Evolutionary conservation across 2,888 invertebrate genomes (phyloP).

Genomic region (Geophilus truncorum): DNA sequence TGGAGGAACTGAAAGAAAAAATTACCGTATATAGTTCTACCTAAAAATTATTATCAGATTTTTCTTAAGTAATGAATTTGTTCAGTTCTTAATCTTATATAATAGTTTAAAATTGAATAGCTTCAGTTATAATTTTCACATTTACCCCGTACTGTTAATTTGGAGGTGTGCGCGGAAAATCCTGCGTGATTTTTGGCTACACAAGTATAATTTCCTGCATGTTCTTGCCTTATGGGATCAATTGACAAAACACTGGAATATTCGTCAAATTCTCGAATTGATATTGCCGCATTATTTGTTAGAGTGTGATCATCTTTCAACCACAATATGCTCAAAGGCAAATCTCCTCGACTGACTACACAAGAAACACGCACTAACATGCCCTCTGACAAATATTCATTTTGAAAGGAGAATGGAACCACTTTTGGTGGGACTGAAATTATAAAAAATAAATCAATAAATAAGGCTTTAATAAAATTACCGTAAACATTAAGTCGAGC

Average conservation of each 20-base stretch:
- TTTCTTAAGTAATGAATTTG: no score
- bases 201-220: conserved; percentile 35
- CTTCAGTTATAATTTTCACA: no score
- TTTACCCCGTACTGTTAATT: conserved; percentile 35
- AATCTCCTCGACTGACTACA: conserved; percentile 35
- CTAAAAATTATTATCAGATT: no score
- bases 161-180: conserved; percentile 29
- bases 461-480: no score
- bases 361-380: conserved; percentile 35
- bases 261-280: conserved; percentile 32
- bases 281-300: conserved; percentile 7
- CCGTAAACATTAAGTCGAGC: conserved; percentile 29
- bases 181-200: conserved; percentile 34
- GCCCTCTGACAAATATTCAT: conserved; percentile 33
- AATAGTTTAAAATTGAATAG: not conserved
- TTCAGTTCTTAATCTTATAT: not conserved
- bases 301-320: conserved; percentile 34
- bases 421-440: conserved; percentile 36
- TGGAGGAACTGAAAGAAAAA: conserved; percentile 71
- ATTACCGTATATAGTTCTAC: no score
- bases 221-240: conserved; percentile 30
- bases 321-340: conserved; percentile 33
- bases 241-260: conserved; percentile 34
- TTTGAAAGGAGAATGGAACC: conserved; percentile 34
- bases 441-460: not conserved